Evolutionary conservation across 2,888 invertebrate species (phyloP).

Genomic region (Pterostichus madidus): DNA sequence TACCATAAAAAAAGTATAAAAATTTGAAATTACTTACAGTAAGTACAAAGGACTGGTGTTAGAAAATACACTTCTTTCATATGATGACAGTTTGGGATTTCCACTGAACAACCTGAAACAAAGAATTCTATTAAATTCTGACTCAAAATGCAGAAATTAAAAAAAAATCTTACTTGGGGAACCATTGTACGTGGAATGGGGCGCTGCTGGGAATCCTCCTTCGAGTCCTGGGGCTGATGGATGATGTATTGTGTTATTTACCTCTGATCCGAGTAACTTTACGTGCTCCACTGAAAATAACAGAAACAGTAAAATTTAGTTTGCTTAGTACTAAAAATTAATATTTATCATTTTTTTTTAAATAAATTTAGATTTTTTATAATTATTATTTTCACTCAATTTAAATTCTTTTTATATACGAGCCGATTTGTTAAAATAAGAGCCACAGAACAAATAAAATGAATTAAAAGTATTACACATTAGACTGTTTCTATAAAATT

Average conservation of each 20-base stretch:
- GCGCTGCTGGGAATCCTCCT: conserved; percentile 68
- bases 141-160: conserved; percentile 1
- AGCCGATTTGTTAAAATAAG: no score
- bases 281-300: conserved; percentile 74
- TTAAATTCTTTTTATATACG: no score
- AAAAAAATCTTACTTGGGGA: conserved; percentile 52
- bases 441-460: no score
- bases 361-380: neutral
- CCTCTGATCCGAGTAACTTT: conserved; percentile 75
- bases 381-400: no score
- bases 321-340: no score
- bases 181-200: conserved; percentile 68
- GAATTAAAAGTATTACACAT: no score
- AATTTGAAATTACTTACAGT: conserved; percentile 77
- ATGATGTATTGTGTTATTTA: conserved; percentile 76
- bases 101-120: conserved; percentile 66
- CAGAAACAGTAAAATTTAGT: conserved; percentile 18
- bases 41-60: conserved; percentile 79
- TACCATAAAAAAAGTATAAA: neutral
- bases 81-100: conserved; percentile 74
- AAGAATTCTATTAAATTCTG: conserved; percentile 19
- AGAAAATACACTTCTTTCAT: conserved; percentile 78
- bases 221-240: conserved; percentile 75
- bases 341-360: no score
- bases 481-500: no score